Evolutionary conservation across 2,888 invertebrate genomes (phyloP), one percentile per base, ranked within the genome.

Genomic region (Atrina japonica): DNA sequence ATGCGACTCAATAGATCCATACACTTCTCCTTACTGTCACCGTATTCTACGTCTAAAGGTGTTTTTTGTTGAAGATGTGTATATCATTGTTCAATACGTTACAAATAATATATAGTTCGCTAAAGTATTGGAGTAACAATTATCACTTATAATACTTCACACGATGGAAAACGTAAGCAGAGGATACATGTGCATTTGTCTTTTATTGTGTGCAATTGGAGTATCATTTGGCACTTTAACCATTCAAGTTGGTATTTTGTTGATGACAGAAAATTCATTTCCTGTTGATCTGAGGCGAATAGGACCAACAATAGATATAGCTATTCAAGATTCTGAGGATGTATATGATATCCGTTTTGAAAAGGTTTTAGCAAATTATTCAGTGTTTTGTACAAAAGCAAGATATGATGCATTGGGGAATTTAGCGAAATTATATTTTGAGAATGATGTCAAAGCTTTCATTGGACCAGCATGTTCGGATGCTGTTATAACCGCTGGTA

Each of bases 401-500:
- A 50, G 70, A 7, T 73, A 70, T 30, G 68, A 71, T 1, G 71
- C 75, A 1, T 70, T 77, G 18, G 82, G 82, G 3, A 64, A 78
- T 16, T 58, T 82, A 47, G 66, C 80, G 21, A 75, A 80, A 16
- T 56, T 82, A 11, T 79, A 75, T 47, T 71, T 78, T 47, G 6
- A 52, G 1, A 68, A 79, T 3, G 45, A 61, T 21, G 73, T 82
- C 1, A 65, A 66, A 18, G 80, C 79, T 1, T 70, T 82, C 9
- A 65, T 82, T 18, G 82, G 82, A 23, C 82, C 82, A 0, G 80
- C 78, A 18, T 82, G 82, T 67, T 82, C 82, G 6, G 72, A 76
- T 30, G 76, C 77, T 3, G 61, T 82, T 9, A 27, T 66, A 40
- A 66, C 80, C 0, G 69, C 78, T 6, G 82, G 77, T 11, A 65